Percentiles rank a stretch among this genome's conserved stretches.
phyloP scores from a whole-genome alignment of 1,140 invertebrate genomes.

The Notospermus geniculatus region DNA sequence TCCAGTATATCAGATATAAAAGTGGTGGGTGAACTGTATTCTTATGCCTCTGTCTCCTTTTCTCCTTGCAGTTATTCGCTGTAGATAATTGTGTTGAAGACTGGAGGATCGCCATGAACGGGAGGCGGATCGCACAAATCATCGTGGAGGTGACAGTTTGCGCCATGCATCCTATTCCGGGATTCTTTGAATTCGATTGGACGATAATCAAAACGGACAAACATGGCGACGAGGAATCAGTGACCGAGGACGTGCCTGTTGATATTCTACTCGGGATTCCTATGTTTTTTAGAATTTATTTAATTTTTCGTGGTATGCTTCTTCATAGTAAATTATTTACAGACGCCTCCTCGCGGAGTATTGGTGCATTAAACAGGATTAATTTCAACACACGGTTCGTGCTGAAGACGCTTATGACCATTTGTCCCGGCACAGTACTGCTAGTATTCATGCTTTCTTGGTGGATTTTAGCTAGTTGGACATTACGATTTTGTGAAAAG shows the following conservation, averaged over 20 bases:
- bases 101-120: slow-evolving; percentile 99
- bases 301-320: slow-evolving; percentile 98
- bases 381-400: slow-evolving; percentile 99
- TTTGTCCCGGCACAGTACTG: slow-evolving; percentile 97
- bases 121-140: slow-evolving; percentile 91
- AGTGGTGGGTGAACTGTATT: no score
- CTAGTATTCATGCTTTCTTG: slow-evolving; percentile 97
- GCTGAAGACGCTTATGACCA: slow-evolving; percentile 99
- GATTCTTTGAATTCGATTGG: slow-evolving; percentile 94
- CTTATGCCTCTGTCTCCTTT: not conserved
- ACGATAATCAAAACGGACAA: slow-evolving; percentile 75
- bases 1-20: no score
- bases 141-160: slow-evolving; percentile 90
- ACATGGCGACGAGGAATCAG: slow-evolving; percentile 11
- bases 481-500: slow-evolving; percentile 97
- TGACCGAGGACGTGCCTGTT: slow-evolving; percentile 43
- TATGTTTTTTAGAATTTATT: slow-evolving; percentile 98
- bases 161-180: slow-evolving; percentile 95
- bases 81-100: slow-evolving; percentile 93
- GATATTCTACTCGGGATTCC: slow-evolving; percentile 96
- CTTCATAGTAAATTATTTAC: slow-evolving; percentile 99
- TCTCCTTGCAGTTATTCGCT: slow-evolving; percentile 45
- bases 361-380: slow-evolving; percentile 96
- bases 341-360: slow-evolving; percentile 84
- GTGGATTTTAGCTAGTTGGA: slow-evolving; percentile 99